Evolutionary conservation across 2,888 invertebrate genomes (phyloP).

Genomic region (Pristionchus maxplancki): DNA sequence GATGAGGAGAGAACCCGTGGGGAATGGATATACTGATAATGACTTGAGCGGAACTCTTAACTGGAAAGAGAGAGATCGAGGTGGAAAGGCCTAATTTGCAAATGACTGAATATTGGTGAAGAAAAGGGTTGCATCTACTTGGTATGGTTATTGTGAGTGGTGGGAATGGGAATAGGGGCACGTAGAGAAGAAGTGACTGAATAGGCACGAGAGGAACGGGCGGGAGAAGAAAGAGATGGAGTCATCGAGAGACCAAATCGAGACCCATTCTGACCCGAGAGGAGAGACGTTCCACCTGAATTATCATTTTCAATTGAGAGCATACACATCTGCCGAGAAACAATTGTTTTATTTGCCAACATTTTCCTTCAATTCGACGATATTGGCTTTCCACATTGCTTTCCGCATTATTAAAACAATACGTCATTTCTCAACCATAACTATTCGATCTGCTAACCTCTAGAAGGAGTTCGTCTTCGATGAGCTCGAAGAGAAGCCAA

Average conservation of each 20-base stretch:
- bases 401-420: not conserved
- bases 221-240: conserved; percentile 16
- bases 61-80: not conserved
- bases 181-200: conserved; percentile 42
- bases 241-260: conserved; percentile 1
- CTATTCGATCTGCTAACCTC: conserved; percentile 15
- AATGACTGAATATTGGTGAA: not conserved
- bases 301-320: too few relatives aligned
- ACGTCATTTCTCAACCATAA: not conserved
- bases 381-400: too few relatives aligned
- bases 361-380: too few relatives aligned
- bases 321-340: too few relatives aligned
- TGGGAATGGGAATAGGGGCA: not conserved
- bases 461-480: conserved; percentile 55
- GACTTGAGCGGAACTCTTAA: not conserved
- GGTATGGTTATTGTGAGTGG: conserved; percentile 22
- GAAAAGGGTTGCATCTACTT: not conserved
- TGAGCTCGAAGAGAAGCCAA: conserved; percentile 23
- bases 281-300: conserved; percentile 5
- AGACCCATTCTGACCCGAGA: conserved; percentile 13
- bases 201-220: conserved; percentile 2
- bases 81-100: not conserved
- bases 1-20: conserved; percentile 25
- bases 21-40: not conserved
- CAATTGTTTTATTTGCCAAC: too few relatives aligned